phyloP scores from a whole-genome alignment of 2,888 invertebrate genomes.

The Coelinius sp. region DNA sequence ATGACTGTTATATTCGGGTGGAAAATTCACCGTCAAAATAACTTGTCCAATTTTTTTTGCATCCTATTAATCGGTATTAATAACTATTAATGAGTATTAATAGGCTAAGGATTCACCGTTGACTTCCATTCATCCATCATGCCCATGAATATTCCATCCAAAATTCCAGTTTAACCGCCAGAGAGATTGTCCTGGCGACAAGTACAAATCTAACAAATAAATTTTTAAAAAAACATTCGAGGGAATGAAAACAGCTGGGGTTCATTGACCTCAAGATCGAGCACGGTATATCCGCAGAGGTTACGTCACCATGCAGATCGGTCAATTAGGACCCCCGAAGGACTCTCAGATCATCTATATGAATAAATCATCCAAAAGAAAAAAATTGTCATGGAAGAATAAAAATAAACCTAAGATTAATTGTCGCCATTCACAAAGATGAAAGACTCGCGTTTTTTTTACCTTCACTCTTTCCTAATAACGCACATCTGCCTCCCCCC shows the following conservation, averaged over 20 bases:
- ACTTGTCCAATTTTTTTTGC: neutral
- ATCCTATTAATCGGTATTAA: neutral
- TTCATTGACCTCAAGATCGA: neutral
- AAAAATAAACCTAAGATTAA: neutral
- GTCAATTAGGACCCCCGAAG: constrained; percentile 1
- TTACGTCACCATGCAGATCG: neutral
- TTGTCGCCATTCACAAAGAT: neutral
- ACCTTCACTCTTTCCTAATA: neutral
- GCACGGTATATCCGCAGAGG: neutral
- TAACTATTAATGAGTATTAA: neutral
- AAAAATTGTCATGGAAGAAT: neutral
- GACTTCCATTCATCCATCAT: neutral
- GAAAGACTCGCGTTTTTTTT: neutral
- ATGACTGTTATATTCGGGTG: neutral
- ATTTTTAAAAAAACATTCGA: neutral
- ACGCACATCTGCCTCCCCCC: neutral
- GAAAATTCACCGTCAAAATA: constrained; percentile 1
- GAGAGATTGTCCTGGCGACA: constrained; percentile 1
- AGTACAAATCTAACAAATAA: constrained; percentile 15
- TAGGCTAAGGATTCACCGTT: neutral
- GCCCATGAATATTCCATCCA: neutral
- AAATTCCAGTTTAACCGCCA: constrained; percentile 8
- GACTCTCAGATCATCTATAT: neutral
- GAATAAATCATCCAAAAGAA: neutral
- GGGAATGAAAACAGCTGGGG: neutral